A percentile compares a stretch with the other conserved stretches of the same genome.
These are phyloP conservation scores for Phaonia tiefii DNA, from an alignment of 2,888 invertebrate genomes.

Conservation along the genomic window DNA sequence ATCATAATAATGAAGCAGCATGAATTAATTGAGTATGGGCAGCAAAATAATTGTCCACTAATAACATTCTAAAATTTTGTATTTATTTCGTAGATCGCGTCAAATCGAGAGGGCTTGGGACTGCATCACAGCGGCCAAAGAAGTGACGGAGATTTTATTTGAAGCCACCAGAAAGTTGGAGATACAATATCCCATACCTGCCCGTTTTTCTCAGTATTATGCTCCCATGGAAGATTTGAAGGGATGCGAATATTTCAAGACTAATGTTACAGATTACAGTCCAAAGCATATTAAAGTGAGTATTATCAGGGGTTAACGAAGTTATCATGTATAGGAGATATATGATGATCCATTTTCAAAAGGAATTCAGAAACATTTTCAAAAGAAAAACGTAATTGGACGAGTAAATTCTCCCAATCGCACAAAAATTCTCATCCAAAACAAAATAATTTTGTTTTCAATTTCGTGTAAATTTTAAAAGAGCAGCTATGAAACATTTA, in stretches of 20 bases:
- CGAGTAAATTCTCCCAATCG: too few species aligned
- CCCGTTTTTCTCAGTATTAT: constrained; percentile 74
- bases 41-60: neutral
- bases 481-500: too few species aligned
- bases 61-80: too few species aligned
- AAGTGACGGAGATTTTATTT: constrained; percentile 78
- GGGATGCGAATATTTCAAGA: constrained; percentile 79
- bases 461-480: too few species aligned
- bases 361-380: too few species aligned
- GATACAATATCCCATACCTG: constrained; percentile 73
- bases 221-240: constrained; percentile 79
- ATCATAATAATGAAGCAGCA: constrained; percentile 78
- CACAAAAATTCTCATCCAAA: too few species aligned
- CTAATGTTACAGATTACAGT: constrained; percentile 78
- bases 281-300: constrained; percentile 78
- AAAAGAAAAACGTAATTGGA: neutral
- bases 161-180: constrained; percentile 79
- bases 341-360: too few species aligned
- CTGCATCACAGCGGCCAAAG: constrained; percentile 79
- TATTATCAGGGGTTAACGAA: neutral
- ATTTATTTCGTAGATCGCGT: constrained; percentile 75
- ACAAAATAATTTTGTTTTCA: too few species aligned
- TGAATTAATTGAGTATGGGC: constrained; percentile 76
- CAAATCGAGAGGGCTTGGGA: constrained; percentile 79
- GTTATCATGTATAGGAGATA: too few species aligned